Evolutionary conservation across 1,140 invertebrate species (phyloP), one percentile per base, ranked within the genome.

Genomic region (Apis dorsata): DNA sequence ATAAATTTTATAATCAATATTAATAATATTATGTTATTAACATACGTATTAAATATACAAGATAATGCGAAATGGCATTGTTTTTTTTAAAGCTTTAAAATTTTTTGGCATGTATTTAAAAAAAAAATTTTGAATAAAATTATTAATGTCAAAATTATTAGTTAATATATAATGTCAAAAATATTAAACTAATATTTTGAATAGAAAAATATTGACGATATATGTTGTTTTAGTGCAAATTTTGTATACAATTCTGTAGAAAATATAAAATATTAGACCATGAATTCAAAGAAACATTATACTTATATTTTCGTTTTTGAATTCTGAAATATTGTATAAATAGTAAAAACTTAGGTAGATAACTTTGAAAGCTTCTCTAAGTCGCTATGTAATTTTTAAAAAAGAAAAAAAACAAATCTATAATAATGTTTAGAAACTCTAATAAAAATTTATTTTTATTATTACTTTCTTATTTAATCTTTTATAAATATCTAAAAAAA

Each of bases 281-380:
- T 15, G 19, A 13, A 66, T 63, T 66, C 24, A 4, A 53, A 28
- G 28, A 66, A 75, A 49, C n/a, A 11, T 75, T 28, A 65, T 66
- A 24, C 15, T 44, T 44, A 44, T 44, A 44, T 44, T 34, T 34
- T 49, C n/a, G 7, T 21, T 28, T n/a, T 53, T 57, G 4, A 55
- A 73, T 79, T 9, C 9, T 5, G 10, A 63, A 63, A n/a, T 13
- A 62, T n/a, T n/a, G 8, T 21, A 79, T 19, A 59, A 34, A 55
- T 59, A 63, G n/a, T 55, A 21, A 60, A 34, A 81, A n/a, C 24
- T 68, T 8, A 68, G 5, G 17, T 60, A 70, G 60, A 75, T 81
- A 81, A 81, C 53, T 81, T 81, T 69, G 65, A 57, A 81, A 75
- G 68, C 69, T 44, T 44, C 34, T 44, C 44, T 19, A 65, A 63